Percentiles rank a stretch among this genome's conserved stretches.
Evolutionary conservation across 2,113 vertebrate genomes (phyloP).

Genomic region (Sebastes schlegelii): DNA sequence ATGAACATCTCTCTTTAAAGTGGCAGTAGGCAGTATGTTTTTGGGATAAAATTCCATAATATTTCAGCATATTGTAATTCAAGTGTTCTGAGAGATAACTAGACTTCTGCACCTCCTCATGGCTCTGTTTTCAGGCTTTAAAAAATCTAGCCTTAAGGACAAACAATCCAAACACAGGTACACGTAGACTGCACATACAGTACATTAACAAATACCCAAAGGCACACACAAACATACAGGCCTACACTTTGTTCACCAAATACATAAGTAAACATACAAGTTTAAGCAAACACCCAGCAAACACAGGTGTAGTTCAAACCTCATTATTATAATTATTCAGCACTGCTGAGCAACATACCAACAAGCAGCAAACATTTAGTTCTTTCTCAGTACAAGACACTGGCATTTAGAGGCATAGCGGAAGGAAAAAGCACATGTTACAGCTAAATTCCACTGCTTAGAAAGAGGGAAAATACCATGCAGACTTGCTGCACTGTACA

Average conservation of each 20-base stretch:
- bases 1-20: no score
- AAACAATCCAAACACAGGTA: not conserved
- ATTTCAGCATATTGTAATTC: no score
- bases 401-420: conserved; percentile 63
- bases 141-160: not conserved
- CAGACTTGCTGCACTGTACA: not conserved
- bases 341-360: conserved; percentile 28
- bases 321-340: conserved; percentile 47
- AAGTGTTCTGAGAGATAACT: no score
- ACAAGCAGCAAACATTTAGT: conserved; percentile 2
- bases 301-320: conserved; percentile 24
- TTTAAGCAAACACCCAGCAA: not conserved
- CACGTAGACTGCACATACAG: not conserved
- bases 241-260: not conserved
- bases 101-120: no score
- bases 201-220: not conserved
- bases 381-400: conserved; percentile 8
- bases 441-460: conserved; percentile 37
- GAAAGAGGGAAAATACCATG: conserved; percentile 34
- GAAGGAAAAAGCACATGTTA: conserved; percentile 48
- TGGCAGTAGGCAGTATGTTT: no score
- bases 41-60: no score
- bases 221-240: not conserved
- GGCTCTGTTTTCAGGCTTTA: no score
- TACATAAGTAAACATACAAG: not conserved